phyloP scores from a whole-genome alignment of 2,797 vertebrate genomes.

The Toxotes lorentzi region DNA sequence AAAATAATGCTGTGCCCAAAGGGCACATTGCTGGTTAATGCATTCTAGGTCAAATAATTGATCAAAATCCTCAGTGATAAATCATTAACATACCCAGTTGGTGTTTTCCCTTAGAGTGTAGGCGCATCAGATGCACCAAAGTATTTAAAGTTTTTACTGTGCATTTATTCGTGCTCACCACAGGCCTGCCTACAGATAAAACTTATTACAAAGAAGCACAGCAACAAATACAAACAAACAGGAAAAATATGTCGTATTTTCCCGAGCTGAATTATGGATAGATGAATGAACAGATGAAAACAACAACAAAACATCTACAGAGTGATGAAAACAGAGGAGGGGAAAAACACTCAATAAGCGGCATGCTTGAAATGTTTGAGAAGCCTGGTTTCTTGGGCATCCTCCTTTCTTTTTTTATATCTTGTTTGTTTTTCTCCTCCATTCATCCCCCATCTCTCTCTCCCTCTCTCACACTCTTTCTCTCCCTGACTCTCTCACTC shows the following conservation, averaged over 20 bases:
- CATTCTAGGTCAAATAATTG: background rate
- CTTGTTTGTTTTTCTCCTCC: slow-evolving; percentile 84
- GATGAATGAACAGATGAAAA: slow-evolving; percentile 78
- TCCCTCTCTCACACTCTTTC: slow-evolving; percentile 38
- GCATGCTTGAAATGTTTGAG: slow-evolving; percentile 78
- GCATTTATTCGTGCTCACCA: slow-evolving; percentile 29
- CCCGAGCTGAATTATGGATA: slow-evolving; percentile 74
- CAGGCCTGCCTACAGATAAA: slow-evolving; percentile 39
- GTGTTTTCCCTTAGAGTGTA: background rate
- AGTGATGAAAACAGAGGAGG: slow-evolving; percentile 71
- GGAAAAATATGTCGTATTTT: slow-evolving; percentile 60
- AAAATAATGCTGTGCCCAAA: background rate
- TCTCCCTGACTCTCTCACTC: slow-evolving; percentile 42
- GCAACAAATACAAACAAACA: slow-evolving; percentile 68
- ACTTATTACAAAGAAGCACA: slow-evolving; percentile 49
- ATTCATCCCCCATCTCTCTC: slow-evolving; percentile 63
- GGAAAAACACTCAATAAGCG: slow-evolving; percentile 73
- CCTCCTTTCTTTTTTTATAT: slow-evolving; percentile 72
- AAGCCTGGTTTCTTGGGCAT: slow-evolving; percentile 80
- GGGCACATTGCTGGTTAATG: rapidly evolving
- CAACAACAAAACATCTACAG: slow-evolving; percentile 75
- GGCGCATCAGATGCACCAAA: background rate
- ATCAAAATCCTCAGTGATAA: background rate
- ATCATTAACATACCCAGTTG: background rate
- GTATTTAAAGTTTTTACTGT: slow-evolving; percentile 37